These are phyloP conservation scores for Muscicapa striata DNA, from an alignment of 2,797 vertebrate species.

Conservation along the genomic window DNA sequence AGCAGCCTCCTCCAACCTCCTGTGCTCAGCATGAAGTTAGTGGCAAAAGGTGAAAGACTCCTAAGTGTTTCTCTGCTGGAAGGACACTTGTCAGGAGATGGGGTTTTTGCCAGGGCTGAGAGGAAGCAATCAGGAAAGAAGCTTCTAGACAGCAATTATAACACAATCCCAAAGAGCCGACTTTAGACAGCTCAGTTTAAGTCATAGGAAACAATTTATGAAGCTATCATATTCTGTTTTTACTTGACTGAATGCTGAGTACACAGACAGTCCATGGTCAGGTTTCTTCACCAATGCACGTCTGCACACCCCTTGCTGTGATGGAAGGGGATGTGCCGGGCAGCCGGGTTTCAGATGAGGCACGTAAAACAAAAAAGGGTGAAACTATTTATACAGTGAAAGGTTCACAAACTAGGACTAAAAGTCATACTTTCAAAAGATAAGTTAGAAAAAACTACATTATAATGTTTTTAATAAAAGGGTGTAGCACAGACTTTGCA, in stretches of 20 bases:
- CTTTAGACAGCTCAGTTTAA: constrained; percentile 75
- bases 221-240: constrained; percentile 70
- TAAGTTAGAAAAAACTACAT: constrained; percentile 67
- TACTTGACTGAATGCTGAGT: constrained; percentile 49
- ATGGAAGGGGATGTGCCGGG: constrained; percentile 41
- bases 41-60: constrained; percentile 16
- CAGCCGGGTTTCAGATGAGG: constrained; percentile 20
- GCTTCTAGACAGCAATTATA: constrained; percentile 81
- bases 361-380: constrained; percentile 30
- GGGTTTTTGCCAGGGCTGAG: not conserved
- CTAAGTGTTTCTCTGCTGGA: not conserved
- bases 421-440: constrained; percentile 80
- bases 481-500: constrained; percentile 56
- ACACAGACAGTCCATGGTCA: not conserved
- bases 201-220: constrained; percentile 74
- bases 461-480: constrained; percentile 74
- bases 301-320: constrained; percentile 61
- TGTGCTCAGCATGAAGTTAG: constrained; percentile 28
- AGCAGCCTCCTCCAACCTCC: not conserved
- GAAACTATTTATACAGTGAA: constrained; percentile 74
- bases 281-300: constrained; percentile 75
- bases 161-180: constrained; percentile 68
- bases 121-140: constrained; percentile 42
- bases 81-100: constrained; percentile 2
- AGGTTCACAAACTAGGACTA: constrained; percentile 79